Percentiles rank a stretch among this genome's conserved stretches.
Conservation (phyloP, 2,888 invertebrate species). For the Brachypalpus laphriformis region DNA sequence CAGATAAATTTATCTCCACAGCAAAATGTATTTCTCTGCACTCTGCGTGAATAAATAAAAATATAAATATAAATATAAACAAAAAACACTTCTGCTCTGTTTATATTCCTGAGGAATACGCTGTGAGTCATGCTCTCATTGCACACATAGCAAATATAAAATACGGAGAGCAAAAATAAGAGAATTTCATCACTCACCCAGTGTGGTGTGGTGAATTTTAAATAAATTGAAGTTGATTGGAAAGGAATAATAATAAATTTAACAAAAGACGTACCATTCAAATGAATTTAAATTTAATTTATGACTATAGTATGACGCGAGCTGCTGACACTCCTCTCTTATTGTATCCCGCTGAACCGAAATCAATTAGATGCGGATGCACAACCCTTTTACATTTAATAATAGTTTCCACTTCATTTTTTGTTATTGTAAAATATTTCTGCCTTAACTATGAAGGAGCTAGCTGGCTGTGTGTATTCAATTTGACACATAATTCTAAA, state of each 20-base stretch:
- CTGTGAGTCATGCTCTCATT: constrained; percentile 33
- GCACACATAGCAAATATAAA: constrained; percentile 2
- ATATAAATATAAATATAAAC: constrained; percentile 37
- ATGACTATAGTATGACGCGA: constrained; percentile 18
- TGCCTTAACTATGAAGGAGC: neutral
- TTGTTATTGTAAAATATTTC: neutral
- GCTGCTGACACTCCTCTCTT: constrained; percentile 14
- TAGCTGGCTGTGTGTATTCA: neutral
- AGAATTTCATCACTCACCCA: neutral
- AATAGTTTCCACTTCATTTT: neutral
- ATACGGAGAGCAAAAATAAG: neutral
- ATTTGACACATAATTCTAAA: constrained; percentile 38
- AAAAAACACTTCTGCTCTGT: constrained; percentile 49
- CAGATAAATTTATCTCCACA: constrained; percentile 57
- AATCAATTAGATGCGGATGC: constrained; percentile 51
- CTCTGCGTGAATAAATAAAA: constrained; percentile 53
- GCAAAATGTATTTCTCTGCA: constrained; percentile 43
- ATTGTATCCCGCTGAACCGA: neutral
- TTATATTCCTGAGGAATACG: constrained; percentile 56
- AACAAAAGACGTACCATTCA: constrained; percentile 9
- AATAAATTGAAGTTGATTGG: constrained; percentile 61
- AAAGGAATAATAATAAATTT: constrained; percentile 27
- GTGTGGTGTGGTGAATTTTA: constrained; percentile 56
- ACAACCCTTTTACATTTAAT: constrained; percentile 8
- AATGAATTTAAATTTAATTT: constrained; percentile 23